A percentile compares a stretch with the other conserved stretches of the same genome.
Evolutionary conservation across 2,888 invertebrate genomes (phyloP).

Genomic region (Tyria jacobaeae): DNA sequence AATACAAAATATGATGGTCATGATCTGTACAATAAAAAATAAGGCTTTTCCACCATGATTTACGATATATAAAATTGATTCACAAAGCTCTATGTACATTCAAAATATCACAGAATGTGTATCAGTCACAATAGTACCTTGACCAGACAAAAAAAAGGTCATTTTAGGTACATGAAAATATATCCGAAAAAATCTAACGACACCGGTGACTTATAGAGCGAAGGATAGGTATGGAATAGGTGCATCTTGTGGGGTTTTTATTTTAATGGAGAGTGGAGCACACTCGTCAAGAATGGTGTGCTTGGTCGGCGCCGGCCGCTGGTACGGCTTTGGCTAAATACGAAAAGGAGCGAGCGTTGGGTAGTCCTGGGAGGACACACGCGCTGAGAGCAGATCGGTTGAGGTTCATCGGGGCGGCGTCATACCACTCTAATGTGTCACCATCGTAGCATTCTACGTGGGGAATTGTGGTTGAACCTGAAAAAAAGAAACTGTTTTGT

Average conservation of each 20-base stretch:
- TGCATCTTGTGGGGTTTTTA: conserved; percentile 29
- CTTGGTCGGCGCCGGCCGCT: conserved; percentile 81
- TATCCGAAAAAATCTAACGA: conserved; percentile 40
- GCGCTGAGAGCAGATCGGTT: conserved; percentile 93
- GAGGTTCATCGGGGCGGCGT: conserved; percentile 92
- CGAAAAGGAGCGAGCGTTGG: conserved; percentile 89
- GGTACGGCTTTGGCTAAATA: conserved; percentile 82
- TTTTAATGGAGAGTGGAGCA: conserved; percentile 18
- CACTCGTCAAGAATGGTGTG: conserved; percentile 63
- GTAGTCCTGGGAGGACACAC: conserved; percentile 91
- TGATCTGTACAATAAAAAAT: conserved; percentile 72
- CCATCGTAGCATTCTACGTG: conserved; percentile 93
- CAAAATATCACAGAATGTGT: conserved; percentile 72
- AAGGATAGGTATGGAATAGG: conserved; percentile 39
- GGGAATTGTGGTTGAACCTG: conserved; percentile 90
- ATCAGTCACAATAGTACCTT: conserved; percentile 43
- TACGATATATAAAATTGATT: conserved; percentile 70
- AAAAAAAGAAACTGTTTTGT: conserved; percentile 18
- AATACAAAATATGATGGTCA: conserved; percentile 63
- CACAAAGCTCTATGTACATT: conserved; percentile 76
- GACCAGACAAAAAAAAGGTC: conserved; percentile 25
- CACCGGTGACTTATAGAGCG: conserved; percentile 36
- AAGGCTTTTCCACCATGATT: conserved; percentile 69
- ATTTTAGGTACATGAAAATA: conserved; percentile 34
- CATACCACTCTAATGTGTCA: conserved; percentile 88